Percentiles rank a stretch among this genome's conserved stretches.
Conservation (phyloP, 2,113 vertebrate genomes). For the Nanger granti region DNA sequence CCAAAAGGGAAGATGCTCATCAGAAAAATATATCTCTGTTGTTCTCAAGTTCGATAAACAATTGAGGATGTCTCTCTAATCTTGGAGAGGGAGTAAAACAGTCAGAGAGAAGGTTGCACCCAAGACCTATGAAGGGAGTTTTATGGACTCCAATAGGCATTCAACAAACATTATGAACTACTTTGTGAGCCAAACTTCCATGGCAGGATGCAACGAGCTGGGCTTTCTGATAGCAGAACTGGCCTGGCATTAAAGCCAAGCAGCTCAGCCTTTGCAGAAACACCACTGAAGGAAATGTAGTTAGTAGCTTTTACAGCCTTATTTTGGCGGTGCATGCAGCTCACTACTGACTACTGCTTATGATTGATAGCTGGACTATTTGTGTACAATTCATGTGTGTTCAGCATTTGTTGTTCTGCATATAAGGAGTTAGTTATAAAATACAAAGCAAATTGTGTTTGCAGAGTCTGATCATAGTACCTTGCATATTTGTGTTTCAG, state of each 20-base stretch:
- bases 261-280: not conserved
- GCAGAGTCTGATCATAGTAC: not conserved
- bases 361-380: not conserved
- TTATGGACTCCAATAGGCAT: not conserved
- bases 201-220: not conserved
- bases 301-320: not conserved
- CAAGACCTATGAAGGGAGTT: not conserved
- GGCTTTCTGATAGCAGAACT: not conserved
- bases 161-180: not conserved
- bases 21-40: not conserved
- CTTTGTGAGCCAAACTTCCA: not conserved
- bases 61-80: not conserved
- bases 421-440: not conserved
- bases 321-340: not conserved
- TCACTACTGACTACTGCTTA: not conserved
- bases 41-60: not conserved
- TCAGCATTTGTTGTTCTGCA: not conserved
- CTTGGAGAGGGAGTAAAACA: not conserved
- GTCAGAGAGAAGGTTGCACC: not conserved
- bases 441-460: not conserved
- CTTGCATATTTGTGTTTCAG: not conserved
- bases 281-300: not conserved
- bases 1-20: not conserved
- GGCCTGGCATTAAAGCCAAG: not conserved
- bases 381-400: not conserved